Evolutionary conservation across 2,888 invertebrate species (phyloP), one percentile per base, ranked within the genome.

Genomic region (Polyommatus icarus): DNA sequence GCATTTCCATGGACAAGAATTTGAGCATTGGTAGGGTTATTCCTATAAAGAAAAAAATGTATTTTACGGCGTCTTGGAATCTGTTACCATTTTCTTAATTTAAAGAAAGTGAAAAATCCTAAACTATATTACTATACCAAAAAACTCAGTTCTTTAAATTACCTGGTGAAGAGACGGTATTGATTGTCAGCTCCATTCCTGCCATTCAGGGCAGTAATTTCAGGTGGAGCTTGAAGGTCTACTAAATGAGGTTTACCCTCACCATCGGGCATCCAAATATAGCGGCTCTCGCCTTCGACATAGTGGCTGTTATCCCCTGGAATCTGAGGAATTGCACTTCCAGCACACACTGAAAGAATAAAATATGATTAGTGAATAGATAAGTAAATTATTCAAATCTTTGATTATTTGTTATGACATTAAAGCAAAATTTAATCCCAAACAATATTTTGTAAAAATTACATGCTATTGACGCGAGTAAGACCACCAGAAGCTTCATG

Each of bases 291-390:
- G 0, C 93, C 93, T 81, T 92, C 92, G 5, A 91, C 89, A 83
- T 93, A 93, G 83, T 91, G 87, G 79, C 90, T 91, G 80, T 93
- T 93, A 79, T 92, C 91, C 54, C 90, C 90, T 18, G 92, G 92
- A 20, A 87, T 78, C 12, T 82, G 32, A n/a, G 89, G 88, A 36
- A 89, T 83, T 12, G 86, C 85, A 76, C 81, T 82, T 36, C 87
- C 85, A 73, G 86, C 83, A 81, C 89, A 88, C 77, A 89, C 92
- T 73, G 61, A 40, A 73, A 76, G 3, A 29, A 54, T 2, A 57
- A 29, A 76, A 8, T 2, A 57, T 57, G 24, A 72, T n/a, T 46
- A 10, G 7, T 50, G 6, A 29, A 7, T 75, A 12, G 15, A 50
- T 15, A 1, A 46, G 40, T 72, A 6, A 36, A 36, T 32, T 32